These are phyloP conservation scores for Tapera naevia DNA, from an alignment of 2,797 vertebrate genomes.

Conservation along the genomic window DNA sequence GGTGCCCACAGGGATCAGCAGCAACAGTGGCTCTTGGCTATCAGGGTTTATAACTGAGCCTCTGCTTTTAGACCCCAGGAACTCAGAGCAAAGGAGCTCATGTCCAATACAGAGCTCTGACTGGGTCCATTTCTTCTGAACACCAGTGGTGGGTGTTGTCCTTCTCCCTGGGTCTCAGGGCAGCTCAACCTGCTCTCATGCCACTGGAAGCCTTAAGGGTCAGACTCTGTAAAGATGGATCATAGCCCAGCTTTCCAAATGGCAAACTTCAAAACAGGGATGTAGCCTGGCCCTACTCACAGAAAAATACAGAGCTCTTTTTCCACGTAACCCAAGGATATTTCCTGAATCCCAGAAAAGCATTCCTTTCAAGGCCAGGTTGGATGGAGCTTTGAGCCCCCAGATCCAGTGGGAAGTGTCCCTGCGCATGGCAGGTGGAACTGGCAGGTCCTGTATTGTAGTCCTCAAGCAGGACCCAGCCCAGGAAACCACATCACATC, in stretches of 20 bases:
- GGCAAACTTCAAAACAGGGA: not conserved
- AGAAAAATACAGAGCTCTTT: not conserved
- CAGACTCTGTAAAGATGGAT: not conserved
- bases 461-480: no score
- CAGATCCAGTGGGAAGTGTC: no score
- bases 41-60: not conserved
- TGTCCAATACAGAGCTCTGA: rapidly evolving
- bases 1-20: not conserved
- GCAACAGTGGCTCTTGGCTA: not conserved
- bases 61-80: not conserved
- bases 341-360: not conserved
- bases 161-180: not conserved
- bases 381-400: no score
- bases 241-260: not conserved
- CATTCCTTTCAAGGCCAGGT: no score
- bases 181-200: not conserved
- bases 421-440: no score
- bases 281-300: not conserved
- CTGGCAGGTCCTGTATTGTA: not conserved
- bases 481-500: no score
- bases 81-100: not conserved
- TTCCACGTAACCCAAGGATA: no score
- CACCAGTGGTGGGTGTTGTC: not conserved
- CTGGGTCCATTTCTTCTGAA: rapidly evolving
- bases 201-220: not conserved